Percentiles rank a stretch among this genome's conserved stretches.
Conservation (phyloP, 2,797 vertebrate genomes). For the Lepus townsendii region DNA sequence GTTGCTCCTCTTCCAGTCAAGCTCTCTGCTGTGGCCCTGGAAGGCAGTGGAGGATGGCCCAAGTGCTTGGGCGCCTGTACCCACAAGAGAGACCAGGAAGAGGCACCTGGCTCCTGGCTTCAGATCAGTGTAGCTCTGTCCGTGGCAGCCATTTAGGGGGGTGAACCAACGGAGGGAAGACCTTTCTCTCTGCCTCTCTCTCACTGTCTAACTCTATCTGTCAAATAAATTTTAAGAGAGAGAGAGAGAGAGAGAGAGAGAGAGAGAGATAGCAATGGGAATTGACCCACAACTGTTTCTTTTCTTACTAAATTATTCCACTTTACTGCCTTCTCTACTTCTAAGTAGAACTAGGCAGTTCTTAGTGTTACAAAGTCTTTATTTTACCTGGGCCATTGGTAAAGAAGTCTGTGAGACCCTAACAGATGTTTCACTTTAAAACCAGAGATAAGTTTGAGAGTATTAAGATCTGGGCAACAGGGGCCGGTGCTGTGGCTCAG, state of each 20-base stretch:
- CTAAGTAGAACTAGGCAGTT: conserved; percentile 9
- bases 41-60: too few species aligned
- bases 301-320: conserved; percentile 22
- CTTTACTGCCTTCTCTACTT: conserved; percentile 6
- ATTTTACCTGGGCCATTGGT: neutral
- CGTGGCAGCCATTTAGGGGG: too few species aligned
- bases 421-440: neutral
- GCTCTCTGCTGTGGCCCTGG: too few species aligned
- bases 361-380: neutral
- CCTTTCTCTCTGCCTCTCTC: too few species aligned
- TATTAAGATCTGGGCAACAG: neutral
- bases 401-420: neutral
- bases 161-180: too few species aligned
- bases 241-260: neutral
- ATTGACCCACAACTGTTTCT: neutral
- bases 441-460: neutral
- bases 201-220: too few species aligned
- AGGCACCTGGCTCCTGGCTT: too few species aligned
- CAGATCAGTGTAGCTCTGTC: too few species aligned
- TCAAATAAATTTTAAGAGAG: neutral
- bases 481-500: too few species aligned
- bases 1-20: too few species aligned
- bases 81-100: too few species aligned
- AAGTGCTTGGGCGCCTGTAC: too few species aligned
- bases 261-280: neutral